Base-by-base conservation (phyloP, 2,797 vertebrate species). In the Selene dorsalis region DNA sequence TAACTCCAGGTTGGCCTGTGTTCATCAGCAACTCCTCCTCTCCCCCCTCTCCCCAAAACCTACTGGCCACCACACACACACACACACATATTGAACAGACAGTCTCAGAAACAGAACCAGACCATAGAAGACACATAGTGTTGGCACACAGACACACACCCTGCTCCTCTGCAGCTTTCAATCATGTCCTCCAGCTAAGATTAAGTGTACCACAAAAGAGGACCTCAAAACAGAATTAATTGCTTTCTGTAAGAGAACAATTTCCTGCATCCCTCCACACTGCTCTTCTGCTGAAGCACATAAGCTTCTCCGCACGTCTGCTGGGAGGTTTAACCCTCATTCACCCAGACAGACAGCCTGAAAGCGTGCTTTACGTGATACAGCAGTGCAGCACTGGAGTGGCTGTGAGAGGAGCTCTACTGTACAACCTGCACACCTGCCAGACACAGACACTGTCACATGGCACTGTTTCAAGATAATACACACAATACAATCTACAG, bases 211-310 rank as follows among this genome's bases (percentile, higher is more conserved):
- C 69, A 84, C 79, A 90, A 88, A 84, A 79, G 82, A 83, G 82
- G 78, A 84, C 75, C 82, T 84, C 59, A 4, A 84, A 87, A 86
- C 41, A 69, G 82, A 82, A 84, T 89, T 85, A 88, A 91, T 91
- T 87, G 80, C 82, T 88, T 85, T 90, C 75, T 87, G 83, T 84
- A 87, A 75, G 81, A 85, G 80, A 88, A 88, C 78, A 83, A 83
- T 85, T 87, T 91, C 76, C 75, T 82, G 60, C 70, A 63, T 88
- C 77, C 61, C 73, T 86, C 63, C 75, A 72, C 84, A 73, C 77
- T 82, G 68, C 77, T 76, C 53, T 61, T 61, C 60, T 18, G 47
- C 67, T 45, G 45, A 67, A 79, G 78, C 35, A 62, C 73, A 76
- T 82, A 84, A 88, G 73, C 88, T 39, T 77, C 70, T 69, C 59